phyloP scores from a whole-genome alignment of 2,888 invertebrate genomes.

The Emmelina monodactyla region DNA sequence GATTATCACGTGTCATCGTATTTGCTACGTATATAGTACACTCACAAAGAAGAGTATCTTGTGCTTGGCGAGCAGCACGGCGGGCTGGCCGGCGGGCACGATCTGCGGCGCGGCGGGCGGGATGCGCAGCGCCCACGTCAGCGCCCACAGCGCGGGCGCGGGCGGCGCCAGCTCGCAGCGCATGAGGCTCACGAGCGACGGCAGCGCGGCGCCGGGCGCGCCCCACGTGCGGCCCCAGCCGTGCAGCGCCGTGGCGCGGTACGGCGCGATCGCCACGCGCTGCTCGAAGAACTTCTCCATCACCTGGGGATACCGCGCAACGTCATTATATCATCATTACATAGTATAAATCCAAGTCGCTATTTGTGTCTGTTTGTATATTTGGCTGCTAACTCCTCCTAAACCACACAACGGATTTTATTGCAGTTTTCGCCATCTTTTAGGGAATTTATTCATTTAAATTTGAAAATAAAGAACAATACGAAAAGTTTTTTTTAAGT shows the following conservation, averaged over 20 bases:
- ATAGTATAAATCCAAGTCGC: background rate
- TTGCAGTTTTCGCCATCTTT: no score
- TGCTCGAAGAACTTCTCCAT: conserved; percentile 94
- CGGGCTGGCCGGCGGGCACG: conserved; percentile 89
- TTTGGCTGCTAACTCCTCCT: no score
- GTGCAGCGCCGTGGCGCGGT: conserved; percentile 86
- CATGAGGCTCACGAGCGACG: conserved; percentile 92
- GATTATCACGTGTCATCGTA: no score
- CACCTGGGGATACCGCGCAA: conserved; percentile 58
- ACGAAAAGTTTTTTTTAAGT: no score
- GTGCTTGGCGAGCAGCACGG: conserved; percentile 82
- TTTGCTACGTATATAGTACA: no score
- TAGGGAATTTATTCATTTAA: no score
- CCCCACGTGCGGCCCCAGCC: conserved; percentile 87
- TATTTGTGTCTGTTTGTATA: no score
- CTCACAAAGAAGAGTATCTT: conserved; percentile 94
- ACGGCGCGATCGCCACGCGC: conserved; percentile 88
- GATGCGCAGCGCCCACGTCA: conserved; percentile 91
- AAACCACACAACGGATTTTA: no score
- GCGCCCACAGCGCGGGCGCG: conserved; percentile 77
- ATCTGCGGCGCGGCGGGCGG: conserved; percentile 89
- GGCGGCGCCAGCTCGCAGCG: conserved; percentile 67
- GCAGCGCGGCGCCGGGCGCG: conserved; percentile 85
- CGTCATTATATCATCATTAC: background rate
- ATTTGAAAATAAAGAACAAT: no score